phyloP scores from a whole-genome alignment of 2,113 vertebrate species.

The Hemicordylus capensis region DNA sequence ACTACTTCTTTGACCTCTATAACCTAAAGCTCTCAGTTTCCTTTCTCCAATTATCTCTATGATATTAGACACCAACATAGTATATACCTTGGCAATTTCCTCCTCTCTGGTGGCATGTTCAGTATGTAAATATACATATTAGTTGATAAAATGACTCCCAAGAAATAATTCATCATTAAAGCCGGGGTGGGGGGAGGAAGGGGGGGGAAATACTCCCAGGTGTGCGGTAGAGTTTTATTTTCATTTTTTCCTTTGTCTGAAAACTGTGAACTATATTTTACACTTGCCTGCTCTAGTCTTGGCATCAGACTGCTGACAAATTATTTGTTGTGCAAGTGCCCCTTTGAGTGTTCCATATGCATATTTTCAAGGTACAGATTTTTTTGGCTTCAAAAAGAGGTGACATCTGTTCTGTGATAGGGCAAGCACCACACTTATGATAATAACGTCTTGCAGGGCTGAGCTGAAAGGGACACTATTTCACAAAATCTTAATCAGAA shows the following conservation, averaged over 20 bases:
- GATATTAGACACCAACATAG: not conserved
- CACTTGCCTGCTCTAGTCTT: conserved; percentile 15
- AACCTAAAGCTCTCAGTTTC: not conserved
- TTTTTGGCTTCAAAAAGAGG: conserved; percentile 22
- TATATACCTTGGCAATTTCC: not conserved
- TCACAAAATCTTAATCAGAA: not conserved
- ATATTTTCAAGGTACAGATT: conserved; percentile 36
- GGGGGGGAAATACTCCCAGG: not conserved
- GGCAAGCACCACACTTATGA: not conserved
- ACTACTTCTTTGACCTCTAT: not conserved
- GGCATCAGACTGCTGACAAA: conserved; percentile 29
- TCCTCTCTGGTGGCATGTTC: not conserved
- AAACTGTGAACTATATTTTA: conserved; percentile 49
- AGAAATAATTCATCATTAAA: not conserved
- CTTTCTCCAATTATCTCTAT: not conserved
- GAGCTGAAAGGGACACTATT: not conserved
- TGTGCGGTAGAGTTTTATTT: not conserved
- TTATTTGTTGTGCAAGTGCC: not conserved
- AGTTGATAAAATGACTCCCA: not conserved
- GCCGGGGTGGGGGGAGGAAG: no score
- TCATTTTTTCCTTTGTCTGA: conserved; percentile 20
- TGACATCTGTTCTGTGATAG: not conserved
- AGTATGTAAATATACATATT: not conserved
- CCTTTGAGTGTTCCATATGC: conserved; percentile 36
- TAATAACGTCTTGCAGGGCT: not conserved